Conservation (phyloP, 2,888 invertebrate genomes). For the Hedychridium roseum region DNA sequence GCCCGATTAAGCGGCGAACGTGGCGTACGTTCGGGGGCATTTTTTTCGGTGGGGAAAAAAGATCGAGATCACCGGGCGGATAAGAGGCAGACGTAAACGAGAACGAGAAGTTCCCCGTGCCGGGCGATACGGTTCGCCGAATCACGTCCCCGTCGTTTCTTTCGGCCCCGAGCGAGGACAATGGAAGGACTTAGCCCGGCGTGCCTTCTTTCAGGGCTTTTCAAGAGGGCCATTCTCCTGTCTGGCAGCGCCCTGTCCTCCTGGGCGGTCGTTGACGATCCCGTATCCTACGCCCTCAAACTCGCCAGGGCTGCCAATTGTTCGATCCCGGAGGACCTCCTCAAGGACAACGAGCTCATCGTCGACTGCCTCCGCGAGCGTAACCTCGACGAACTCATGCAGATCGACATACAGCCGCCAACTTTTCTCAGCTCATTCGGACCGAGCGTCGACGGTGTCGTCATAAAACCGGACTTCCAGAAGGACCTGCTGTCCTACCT, state of each 20-base stretch:
- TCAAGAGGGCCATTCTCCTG: slow-evolving; percentile 85
- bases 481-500: slow-evolving; percentile 80
- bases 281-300: slow-evolving; percentile 81
- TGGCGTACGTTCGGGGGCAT: no score
- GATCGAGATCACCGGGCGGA: no score
- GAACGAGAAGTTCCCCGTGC: no score
- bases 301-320: slow-evolving; percentile 85
- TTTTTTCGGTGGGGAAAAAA: no score
- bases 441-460: slow-evolving; percentile 93
- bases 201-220: slow-evolving; percentile 79
- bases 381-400: slow-evolving; percentile 76
- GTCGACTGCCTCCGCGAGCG: slow-evolving; percentile 85
- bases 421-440: slow-evolving; percentile 89
- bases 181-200: no score
- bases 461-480: slow-evolving; percentile 87
- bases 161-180: no score
- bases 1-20: no score
- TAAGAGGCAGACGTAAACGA: no score
- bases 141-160: neutral
- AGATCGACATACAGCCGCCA: slow-evolving; percentile 80
- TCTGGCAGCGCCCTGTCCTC: slow-evolving; percentile 89
- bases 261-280: slow-evolving; percentile 90
- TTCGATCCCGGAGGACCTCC: slow-evolving; percentile 80
- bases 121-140: no score
- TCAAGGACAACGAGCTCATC: slow-evolving; percentile 83